These are phyloP conservation scores for Falco rusticolus DNA, from an alignment of 2,797 vertebrate genomes.

Conservation along the genomic window DNA sequence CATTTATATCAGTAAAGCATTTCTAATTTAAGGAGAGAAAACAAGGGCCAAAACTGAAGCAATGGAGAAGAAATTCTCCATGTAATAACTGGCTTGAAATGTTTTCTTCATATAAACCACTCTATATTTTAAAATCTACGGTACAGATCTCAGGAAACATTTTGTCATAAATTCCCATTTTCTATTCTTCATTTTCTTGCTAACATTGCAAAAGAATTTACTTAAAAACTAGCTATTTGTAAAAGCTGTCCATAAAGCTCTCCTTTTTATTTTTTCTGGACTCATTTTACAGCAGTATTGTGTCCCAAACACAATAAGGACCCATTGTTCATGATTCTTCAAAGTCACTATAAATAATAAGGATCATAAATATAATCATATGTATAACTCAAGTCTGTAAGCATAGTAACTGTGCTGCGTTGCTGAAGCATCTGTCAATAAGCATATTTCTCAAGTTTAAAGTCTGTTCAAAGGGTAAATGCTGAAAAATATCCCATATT, in stretches of 20 bases:
- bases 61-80: neutral
- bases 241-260: neutral
- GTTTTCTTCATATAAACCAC: neutral
- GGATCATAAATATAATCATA: neutral
- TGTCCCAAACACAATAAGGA: neutral
- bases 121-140: neutral
- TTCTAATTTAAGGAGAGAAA: neutral
- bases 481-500: conserved; percentile 24
- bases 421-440: conserved; percentile 3
- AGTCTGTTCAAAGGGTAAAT: conserved; percentile 11
- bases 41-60: neutral
- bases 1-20: neutral
- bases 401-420: neutral
- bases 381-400: neutral
- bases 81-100: neutral
- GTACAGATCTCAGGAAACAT: neutral
- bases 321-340: neutral
- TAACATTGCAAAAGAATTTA: neutral
- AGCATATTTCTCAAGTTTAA: conserved; percentile 2
- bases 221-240: neutral
- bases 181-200: neutral
- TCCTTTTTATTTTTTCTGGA: neutral
- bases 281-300: conserved; percentile 5
- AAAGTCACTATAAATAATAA: neutral
- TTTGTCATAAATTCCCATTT: neutral